A percentile compares a stretch with the other conserved stretches of the same genome.
These are phyloP conservation scores for Oreochromis niloticus DNA, from an alignment of 2,113 vertebrate species.

Conservation along the genomic window DNA sequence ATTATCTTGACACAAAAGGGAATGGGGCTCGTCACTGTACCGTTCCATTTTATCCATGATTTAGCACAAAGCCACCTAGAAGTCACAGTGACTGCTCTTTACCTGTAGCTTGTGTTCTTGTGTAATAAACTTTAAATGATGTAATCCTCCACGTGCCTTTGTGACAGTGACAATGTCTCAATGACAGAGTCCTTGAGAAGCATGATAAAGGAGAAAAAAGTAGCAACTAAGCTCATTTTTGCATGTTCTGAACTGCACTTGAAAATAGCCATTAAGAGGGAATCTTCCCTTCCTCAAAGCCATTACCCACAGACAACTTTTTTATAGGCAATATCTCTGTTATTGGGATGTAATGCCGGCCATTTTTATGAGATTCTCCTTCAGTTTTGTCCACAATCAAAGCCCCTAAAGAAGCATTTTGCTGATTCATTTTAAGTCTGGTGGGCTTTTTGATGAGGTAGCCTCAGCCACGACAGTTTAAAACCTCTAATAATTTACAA, in stretches of 20 bases:
- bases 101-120: not conserved
- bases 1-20: conserved; percentile 29
- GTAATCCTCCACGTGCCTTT: not conserved
- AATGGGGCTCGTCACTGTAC: conserved; percentile 10
- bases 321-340: conserved; percentile 1
- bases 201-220: not conserved
- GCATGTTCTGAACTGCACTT: not conserved
- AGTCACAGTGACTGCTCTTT: conserved; percentile 5
- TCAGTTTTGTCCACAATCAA: not conserved
- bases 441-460: not conserved
- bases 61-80: conserved; percentile 15
- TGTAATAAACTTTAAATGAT: conserved; percentile 14
- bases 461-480: not conserved
- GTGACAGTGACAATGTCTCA: not conserved
- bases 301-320: not conserved
- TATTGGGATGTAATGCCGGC: not conserved
- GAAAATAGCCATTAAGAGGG: not conserved
- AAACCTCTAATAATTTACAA: not conserved
- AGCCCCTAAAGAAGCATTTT: not conserved
- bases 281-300: not conserved
- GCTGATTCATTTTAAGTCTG: not conserved
- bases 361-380: not conserved
- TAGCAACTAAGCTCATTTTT: not conserved
- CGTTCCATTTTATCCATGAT: conserved; percentile 31
- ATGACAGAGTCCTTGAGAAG: not conserved